Base-by-base conservation (phyloP, 2,797 vertebrate genomes). In the Furcifer pardalis region DNA sequence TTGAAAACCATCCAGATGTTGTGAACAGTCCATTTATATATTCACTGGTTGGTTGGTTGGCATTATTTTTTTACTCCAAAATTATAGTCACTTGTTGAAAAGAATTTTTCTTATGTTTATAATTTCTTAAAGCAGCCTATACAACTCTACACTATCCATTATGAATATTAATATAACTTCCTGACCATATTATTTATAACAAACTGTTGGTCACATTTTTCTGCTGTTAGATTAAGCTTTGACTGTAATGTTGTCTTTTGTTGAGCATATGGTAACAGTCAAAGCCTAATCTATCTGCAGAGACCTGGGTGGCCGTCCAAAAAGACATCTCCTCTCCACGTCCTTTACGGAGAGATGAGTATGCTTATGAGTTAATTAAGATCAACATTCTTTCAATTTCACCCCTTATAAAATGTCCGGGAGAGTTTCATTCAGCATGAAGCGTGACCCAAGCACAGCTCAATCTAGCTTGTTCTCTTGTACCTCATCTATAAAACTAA, bases 301-400 rank as follows among this genome's bases (percentile, higher is more conserved):
- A 59, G 86, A 84, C 62, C 42, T 82, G 62, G 73, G 80, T 72
- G 71, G 89, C 89, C 84, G 25, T 19, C 63, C 66, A 87, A 83
- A 90, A 73, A 82, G 83, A 59, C 81, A 52, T 85, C 89, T 80
- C 91, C 88, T 90, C 81, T 87, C 79, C 83, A n/a, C 80, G 60
- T 85, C 86, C 84, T 87, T 88, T 85, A 74, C 62, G 87, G 85
- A 88, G 71, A 63, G 80, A 92, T 75, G 85, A 82, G 65, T 46
- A 75, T n/a, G 63, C 83, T 80, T 86, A 85, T 79, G 85, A 78
- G 89, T 87, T 93, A 92, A 93, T 91, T 90, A 91, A 92, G 92
- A 90, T 87, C 87, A 91, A 86, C 88, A 85, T 90, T 92, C 90
- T 80, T 91, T 82, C 86, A 81, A 77, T 88, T 90, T 93, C 90